Evolutionary conservation across 2,797 vertebrate species (phyloP).

Genomic region (Notolepis coatsorum): DNA sequence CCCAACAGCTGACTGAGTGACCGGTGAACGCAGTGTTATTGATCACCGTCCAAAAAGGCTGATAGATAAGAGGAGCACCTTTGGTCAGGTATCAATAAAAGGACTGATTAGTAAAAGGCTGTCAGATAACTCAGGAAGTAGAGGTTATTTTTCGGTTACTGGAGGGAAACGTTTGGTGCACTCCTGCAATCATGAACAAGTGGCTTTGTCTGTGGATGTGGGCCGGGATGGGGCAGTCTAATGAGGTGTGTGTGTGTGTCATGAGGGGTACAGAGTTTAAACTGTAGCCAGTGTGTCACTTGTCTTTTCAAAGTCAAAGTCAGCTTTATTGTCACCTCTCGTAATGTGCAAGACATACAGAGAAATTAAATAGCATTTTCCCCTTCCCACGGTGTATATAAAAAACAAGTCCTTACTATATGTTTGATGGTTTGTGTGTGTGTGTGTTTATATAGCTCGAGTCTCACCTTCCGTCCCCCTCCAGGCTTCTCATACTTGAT

Average conservation of each 20-base stretch:
- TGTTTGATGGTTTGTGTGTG: background rate
- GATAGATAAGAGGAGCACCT: slow-evolving; percentile 40
- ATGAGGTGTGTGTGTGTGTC: background rate
- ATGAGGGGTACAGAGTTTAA: no score
- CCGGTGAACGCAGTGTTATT: background rate
- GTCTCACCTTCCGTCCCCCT: slow-evolving; percentile 81
- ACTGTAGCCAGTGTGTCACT: no score
- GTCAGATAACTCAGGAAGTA: no score
- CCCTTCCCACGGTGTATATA: no score
- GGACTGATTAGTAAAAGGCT: background rate
- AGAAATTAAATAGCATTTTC: no score
- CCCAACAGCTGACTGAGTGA: slow-evolving; percentile 4
- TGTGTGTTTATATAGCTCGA: background rate
- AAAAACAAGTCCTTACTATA: no score
- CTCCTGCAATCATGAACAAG: background rate
- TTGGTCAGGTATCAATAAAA: slow-evolving; percentile 13
- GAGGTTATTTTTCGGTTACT: background rate
- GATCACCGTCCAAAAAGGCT: slow-evolving; percentile 27
- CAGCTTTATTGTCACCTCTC: no score
- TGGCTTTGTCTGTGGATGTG: background rate
- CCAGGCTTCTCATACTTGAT: slow-evolving; percentile 91
- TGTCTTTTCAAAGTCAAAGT: no score
- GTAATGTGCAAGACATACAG: no score
- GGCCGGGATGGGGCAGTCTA: background rate
- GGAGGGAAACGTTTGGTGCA: background rate